Evolutionary conservation across 2,797 vertebrate species (phyloP), one percentile per base, ranked within the genome.

Genomic region (Chromis chromis): DNA sequence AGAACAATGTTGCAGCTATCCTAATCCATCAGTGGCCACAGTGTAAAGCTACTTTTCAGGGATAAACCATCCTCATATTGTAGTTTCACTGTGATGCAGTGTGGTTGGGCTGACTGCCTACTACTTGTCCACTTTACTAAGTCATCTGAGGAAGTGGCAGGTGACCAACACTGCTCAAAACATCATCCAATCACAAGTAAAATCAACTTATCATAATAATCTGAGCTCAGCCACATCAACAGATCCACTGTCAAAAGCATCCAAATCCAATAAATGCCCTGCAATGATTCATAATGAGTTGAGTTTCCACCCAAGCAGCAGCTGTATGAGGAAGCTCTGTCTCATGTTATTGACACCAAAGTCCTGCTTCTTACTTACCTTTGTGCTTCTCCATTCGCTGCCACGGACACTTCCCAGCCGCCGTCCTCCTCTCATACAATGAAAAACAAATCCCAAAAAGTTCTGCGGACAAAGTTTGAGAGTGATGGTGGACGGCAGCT

Each of bases 311-410:
- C 25, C 25, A 25, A 4, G 25, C 25, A 44, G 36, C 14, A 5
- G 11, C 13, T 64, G 25, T 24, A 27, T 4, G 39, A 27, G 36
- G 62, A 53, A 57, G 52, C 58, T 2, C 21, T 33, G 7, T 74
- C 17, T 44, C 58, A 21, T 31, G 54, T 71, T 40, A 13, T 19
- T 69, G 54, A 44, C 36, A 21, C 52, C 44, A 17, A 33, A 72
- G 28, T 21, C n/a, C 31, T 50, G 49, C 14, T 59, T 25, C 25
- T 25, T 25, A 25, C 91, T 83, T 90, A 95, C 95, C 95, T 94
- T 94, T 93, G 89, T 94, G 94, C 92, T 94, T 93, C 79, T 95
- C 94, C 95, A 95, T 95, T 89, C 84, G 58, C 79, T 76, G 68
- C 58, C 65, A 31, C 59, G 56, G 65, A 58, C 70, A 2, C 54